A percentile compares a stretch with the other conserved stretches of the same genome.
Conservation (phyloP, 2,113 vertebrate species). For the Rhodinocichla rosea region DNA sequence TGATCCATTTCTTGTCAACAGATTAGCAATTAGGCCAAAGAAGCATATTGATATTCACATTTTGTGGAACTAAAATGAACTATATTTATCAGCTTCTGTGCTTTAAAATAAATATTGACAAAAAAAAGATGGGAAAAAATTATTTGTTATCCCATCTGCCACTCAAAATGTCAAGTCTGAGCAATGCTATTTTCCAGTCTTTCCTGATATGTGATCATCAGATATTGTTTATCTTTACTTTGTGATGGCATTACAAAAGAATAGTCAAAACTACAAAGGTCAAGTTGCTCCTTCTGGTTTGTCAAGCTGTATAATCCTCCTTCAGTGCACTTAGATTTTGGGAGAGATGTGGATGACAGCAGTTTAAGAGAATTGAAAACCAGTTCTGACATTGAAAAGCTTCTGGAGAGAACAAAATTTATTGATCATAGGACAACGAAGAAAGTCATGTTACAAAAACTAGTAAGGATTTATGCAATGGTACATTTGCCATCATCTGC, state of each 20-base stretch:
- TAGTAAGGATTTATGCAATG: background rate
- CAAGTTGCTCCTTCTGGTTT: conserved; percentile 1
- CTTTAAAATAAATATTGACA: conserved; percentile 32
- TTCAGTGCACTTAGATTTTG: background rate
- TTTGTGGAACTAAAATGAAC: background rate
- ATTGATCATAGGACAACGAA: background rate
- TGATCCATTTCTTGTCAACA: conserved; percentile 19
- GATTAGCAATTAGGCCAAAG: conserved; percentile 7
- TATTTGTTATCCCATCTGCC: conserved; percentile 33
- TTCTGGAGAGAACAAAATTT: background rate
- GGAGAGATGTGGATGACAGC: background rate
- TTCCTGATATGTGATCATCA: background rate
- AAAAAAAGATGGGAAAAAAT: background rate
- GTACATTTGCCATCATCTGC: background rate
- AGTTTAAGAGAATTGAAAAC: background rate
- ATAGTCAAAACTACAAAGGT: conserved; percentile 3
- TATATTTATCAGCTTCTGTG: background rate
- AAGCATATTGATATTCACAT: background rate
- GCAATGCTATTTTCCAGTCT: background rate
- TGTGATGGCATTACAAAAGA: background rate
- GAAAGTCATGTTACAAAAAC: background rate
- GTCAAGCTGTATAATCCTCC: background rate
- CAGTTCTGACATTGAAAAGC: background rate
- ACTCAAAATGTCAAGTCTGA: conserved; percentile 22
- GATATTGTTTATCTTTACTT: background rate